phyloP scores from a whole-genome alignment of 2,797 vertebrate genomes.

The Propithecus deckenii region DNA sequence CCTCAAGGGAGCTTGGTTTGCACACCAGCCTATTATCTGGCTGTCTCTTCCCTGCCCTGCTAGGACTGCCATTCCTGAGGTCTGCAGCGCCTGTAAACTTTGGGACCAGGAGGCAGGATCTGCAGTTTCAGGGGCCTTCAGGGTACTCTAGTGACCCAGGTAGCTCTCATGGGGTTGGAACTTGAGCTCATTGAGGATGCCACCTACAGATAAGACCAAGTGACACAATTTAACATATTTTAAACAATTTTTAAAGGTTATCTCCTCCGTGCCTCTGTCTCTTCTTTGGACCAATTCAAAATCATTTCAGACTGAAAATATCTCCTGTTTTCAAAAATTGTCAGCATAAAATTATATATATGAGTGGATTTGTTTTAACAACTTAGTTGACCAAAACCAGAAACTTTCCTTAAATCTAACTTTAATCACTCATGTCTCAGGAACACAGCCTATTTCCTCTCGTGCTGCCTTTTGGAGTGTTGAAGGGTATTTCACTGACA shows the following conservation, averaged over 20 bases:
- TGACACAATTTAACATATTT: neutral
- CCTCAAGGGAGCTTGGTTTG: neutral
- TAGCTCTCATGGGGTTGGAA: neutral
- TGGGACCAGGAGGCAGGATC: neutral
- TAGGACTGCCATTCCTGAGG: neutral
- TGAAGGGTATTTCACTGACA: constrained; percentile 20
- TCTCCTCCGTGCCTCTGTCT: neutral
- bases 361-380: constrained; percentile 29
- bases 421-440: neutral
- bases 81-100: neutral
- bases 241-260: constrained; percentile 18
- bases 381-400: neutral
- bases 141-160: neutral
- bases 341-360: neutral
- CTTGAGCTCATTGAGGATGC: neutral
- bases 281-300: neutral
- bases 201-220: neutral
- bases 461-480: neutral
- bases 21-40: neutral
- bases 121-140: neutral
- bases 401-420: neutral
- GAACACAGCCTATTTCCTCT: neutral
- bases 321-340: constrained; percentile 7
- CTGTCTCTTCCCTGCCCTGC: neutral
- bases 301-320: neutral